Conservation (phyloP, 2,797 vertebrate species). For the Balearica regulorum region DNA sequence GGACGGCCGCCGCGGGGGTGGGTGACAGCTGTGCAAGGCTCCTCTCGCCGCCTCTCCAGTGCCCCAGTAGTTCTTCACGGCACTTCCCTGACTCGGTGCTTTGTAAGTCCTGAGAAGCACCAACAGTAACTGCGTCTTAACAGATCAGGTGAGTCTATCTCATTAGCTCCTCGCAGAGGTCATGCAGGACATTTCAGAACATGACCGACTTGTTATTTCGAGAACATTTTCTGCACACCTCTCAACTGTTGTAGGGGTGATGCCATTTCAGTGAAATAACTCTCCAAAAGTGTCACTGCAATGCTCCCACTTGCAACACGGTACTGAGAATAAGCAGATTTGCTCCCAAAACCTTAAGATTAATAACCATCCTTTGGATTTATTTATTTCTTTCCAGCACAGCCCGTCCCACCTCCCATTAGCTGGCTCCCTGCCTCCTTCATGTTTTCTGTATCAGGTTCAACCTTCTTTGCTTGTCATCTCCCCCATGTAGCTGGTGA, state of each 20-base stretch:
- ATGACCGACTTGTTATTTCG: neutral
- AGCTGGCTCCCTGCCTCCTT: neutral
- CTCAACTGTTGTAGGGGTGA: neutral
- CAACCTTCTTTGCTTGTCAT: neutral
- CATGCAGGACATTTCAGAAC: too few relatives aligned
- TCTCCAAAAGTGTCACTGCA: neutral
- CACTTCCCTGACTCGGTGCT: neutral
- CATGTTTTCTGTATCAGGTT: neutral
- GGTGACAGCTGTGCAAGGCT: neutral
- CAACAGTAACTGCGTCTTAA: neutral
- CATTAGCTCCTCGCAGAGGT: neutral
- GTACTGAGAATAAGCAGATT: neutral
- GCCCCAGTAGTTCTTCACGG: too few relatives aligned
- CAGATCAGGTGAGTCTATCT: neutral
- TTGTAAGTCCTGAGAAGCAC: neutral
- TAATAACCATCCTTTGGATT: neutral
- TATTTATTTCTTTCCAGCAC: neutral
- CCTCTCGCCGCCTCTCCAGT: neutral
- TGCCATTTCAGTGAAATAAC: neutral
- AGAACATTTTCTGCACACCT: neutral
- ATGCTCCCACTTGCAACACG: neutral
- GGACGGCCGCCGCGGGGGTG: fast-evolving
- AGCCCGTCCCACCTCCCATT: neutral
- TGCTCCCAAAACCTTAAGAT: neutral
- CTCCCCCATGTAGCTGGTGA: neutral